Percentiles rank a stretch among this genome's conserved stretches.
phyloP scores from a whole-genome alignment of 2,797 vertebrate species.

The Intellagama lesueurii region DNA sequence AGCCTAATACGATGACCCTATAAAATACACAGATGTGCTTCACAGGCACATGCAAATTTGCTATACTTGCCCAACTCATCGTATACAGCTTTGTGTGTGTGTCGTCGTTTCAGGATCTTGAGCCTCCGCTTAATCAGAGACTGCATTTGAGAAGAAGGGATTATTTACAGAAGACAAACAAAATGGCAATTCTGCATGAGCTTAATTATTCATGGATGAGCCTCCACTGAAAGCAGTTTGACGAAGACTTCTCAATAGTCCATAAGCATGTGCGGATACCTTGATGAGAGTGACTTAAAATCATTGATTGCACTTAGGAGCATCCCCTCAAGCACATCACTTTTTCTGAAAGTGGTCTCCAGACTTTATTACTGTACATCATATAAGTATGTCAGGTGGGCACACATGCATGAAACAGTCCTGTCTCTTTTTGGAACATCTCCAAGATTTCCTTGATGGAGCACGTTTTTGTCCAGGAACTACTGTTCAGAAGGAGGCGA shows the following conservation, averaged over 20 bases:
- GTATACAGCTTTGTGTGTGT: not conserved
- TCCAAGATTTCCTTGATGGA: not conserved
- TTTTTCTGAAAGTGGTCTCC: not conserved
- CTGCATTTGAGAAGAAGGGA: no score
- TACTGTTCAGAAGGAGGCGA: not conserved
- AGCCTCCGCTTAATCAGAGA: not conserved
- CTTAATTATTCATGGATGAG: not conserved
- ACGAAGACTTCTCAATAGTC: not conserved
- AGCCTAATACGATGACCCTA: no score
- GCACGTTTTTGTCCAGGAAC: not conserved
- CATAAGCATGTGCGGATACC: not conserved
- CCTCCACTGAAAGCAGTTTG: not conserved
- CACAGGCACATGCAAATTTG: not conserved
- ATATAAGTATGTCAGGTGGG: not conserved
- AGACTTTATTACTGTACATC: not conserved
- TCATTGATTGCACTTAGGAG: not conserved
- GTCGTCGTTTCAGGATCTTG: not conserved
- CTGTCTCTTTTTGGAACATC: not conserved
- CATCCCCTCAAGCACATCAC: not conserved
- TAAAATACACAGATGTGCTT: no score
- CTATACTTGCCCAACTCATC: not conserved
- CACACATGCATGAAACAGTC: not conserved
- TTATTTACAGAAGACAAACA: not conserved
- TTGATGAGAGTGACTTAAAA: not conserved
- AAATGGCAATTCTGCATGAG: not conserved